These are phyloP conservation scores for Platanista minor DNA, from an alignment of 2,113 vertebrate species.

Conservation along the genomic window DNA sequence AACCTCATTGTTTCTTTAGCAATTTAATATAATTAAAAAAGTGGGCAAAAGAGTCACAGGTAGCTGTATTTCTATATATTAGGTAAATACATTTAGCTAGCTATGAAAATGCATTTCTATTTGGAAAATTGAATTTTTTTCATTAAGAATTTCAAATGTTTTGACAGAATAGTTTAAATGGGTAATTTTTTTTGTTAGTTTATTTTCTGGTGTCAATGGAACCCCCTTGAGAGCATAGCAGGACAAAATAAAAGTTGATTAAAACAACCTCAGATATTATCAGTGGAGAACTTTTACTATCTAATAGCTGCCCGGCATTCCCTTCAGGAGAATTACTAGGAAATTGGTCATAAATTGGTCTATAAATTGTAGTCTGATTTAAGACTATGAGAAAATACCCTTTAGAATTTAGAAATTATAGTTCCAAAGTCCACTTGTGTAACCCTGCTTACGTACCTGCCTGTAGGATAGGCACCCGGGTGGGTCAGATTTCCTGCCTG, in stretches of 20 bases:
- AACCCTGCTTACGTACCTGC: neutral
- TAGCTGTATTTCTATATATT: neutral
- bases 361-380: neutral
- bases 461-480: neutral
- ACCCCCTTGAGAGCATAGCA: neutral
- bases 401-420: slow-evolving; percentile 5
- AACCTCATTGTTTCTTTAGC: neutral
- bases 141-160: neutral
- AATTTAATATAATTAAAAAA: neutral
- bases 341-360: neutral
- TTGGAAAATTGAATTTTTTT: neutral
- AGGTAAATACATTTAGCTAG: neutral
- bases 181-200: neutral
- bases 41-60: neutral
- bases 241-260: neutral
- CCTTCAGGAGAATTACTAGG: neutral
- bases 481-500: neutral
- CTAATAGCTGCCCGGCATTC: neutral
- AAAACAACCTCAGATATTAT: neutral
- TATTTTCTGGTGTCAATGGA: neutral
- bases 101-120: neutral
- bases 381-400: neutral
- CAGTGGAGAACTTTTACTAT: neutral
- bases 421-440: neutral
- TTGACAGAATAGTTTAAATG: neutral